Evolutionary conservation across 2,888 invertebrate species (phyloP), one percentile per base, ranked within the genome.

Genomic region (Panzeria rudis): DNA sequence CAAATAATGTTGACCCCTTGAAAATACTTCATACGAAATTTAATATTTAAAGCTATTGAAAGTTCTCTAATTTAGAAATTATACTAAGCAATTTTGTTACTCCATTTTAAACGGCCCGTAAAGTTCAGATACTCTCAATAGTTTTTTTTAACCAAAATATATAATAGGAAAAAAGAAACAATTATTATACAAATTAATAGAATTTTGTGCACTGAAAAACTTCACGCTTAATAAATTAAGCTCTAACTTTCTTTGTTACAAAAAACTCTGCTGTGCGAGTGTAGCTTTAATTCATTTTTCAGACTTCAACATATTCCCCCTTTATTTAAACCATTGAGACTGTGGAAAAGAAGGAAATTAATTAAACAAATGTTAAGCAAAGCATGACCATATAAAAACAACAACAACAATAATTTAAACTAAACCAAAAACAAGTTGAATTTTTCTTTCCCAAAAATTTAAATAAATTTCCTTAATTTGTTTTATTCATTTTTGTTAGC

Each of bases 321-420:
- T 80, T 82, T 38, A 61, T 75, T 78, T 50, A 41, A 52, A 35
- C 7, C 38, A 81, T 32, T 41, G 56, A 54, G 44, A 59, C 23
- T 56, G 62, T 76, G 54, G 25, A 35, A 77, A 75, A 69, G 54
- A 73, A 76, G 89, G 88, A 91, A 90, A 90, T 91, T 91, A 90
- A 90, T 91, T 91, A 90, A 90, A 89, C 89, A 89, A 90, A 89
- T 91, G 91, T 90, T 88, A 89, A 91, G 87, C 91, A 89, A 87
- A 91, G 89, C 91, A 89, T 89, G 88, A 87, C 81, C 76, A 81
- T 32, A 17, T 35, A 17, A 59, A 81, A 71, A 47, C 29, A 72
- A 52, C 15, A 38, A 59, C 25, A 68, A 68, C 68, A 35, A 47
- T 38, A 25, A 66, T 50, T 66, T 35, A 25, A 56, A 38, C 15